Evolutionary conservation across 2,797 vertebrate genomes (phyloP).

Genomic region (Cirrhinus mrigala): DNA sequence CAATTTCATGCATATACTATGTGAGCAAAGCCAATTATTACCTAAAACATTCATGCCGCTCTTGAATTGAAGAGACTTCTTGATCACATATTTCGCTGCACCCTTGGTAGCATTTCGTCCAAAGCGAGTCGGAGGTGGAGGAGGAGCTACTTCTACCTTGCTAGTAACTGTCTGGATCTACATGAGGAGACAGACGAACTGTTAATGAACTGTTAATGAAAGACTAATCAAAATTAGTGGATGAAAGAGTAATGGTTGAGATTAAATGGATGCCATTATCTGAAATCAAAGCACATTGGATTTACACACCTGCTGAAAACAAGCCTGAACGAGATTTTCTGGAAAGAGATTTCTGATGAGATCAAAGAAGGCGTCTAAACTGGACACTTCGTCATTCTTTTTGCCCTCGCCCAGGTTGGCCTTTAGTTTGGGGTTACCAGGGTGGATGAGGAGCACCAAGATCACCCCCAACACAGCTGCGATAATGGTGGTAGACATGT

Average conservation of each 20-base stretch:
- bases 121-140: constrained; percentile 53
- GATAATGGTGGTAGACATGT: constrained; percentile 96
- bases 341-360: constrained; percentile 97
- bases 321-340: constrained; percentile 97
- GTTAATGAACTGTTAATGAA: neutral
- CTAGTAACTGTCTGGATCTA: constrained; percentile 95
- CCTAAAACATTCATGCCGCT: constrained; percentile 98
- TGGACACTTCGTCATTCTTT: constrained; percentile 96
- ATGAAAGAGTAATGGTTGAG: neutral
- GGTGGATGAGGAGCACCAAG: constrained; percentile 92
- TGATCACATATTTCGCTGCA: constrained; percentile 83
- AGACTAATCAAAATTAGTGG: neutral
- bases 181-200: constrained; percentile 51
- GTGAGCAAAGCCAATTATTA: constrained; percentile 66
- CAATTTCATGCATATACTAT: neutral
- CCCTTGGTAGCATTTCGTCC: constrained; percentile 82
- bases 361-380: constrained; percentile 94
- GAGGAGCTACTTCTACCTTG: constrained; percentile 82
- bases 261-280: neutral
- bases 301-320: constrained; percentile 92
- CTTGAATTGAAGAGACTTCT: constrained; percentile 96
- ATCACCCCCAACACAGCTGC: constrained; percentile 92
- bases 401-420: constrained; percentile 92
- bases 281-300: neutral
- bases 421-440: constrained; percentile 94